Evolutionary conservation across 2,113 vertebrate genomes (phyloP).

Genomic region (Seriola dumerili): DNA sequence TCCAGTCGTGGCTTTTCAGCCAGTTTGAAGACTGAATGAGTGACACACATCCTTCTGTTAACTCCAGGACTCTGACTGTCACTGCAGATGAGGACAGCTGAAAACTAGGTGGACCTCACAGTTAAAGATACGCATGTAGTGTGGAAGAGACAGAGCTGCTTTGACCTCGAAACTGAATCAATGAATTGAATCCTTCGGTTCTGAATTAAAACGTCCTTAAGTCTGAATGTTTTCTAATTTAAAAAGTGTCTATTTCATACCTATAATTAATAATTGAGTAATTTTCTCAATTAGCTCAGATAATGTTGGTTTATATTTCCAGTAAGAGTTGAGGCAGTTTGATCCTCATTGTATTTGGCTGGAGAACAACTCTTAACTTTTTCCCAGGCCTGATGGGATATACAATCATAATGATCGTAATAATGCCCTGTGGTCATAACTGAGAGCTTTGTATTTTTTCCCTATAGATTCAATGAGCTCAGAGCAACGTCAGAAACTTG

Average conservation of each 20-base stretch:
- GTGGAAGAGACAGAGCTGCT: not conserved
- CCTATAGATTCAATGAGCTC: conserved; percentile 91
- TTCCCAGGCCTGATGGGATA: not conserved
- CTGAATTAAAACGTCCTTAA: not conserved
- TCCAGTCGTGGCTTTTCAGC: conserved; percentile 13
- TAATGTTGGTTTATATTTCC: not conserved
- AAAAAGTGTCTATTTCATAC: not conserved
- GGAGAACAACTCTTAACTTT: not conserved
- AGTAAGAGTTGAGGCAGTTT: too few relatives aligned
- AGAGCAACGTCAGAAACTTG: conserved; percentile 93
- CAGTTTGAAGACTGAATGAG: not conserved
- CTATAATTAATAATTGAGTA: not conserved
- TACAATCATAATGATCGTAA: not conserved
- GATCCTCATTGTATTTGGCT: not conserved
- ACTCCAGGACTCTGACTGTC: not conserved
- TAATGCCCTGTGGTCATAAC: not conserved
- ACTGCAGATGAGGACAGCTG: not conserved
- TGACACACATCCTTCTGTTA: not conserved
- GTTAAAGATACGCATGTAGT: not conserved
- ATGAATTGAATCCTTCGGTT: not conserved
- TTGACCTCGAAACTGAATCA: conserved; percentile 40
- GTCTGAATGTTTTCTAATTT: too few relatives aligned
- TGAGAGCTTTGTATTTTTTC: not conserved
- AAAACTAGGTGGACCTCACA: not conserved
- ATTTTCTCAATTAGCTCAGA: not conserved